Evolutionary conservation across 1,140 invertebrate species (phyloP).

Genomic region (Zaprionus kolodkinae): DNA sequence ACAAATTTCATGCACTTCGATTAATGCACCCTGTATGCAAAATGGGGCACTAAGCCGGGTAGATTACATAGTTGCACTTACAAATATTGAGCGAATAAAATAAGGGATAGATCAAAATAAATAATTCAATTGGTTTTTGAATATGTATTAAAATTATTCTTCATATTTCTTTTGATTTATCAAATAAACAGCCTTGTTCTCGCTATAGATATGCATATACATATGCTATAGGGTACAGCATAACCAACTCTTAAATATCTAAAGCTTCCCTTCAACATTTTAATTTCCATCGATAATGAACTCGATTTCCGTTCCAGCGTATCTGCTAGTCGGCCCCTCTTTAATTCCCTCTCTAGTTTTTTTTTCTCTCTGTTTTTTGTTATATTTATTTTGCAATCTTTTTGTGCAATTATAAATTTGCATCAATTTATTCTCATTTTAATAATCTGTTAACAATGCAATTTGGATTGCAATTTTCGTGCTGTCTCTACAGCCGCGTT

Average conservation of each 20-base stretch:
- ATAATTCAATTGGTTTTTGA: too few relatives aligned
- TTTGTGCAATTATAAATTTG: slow-evolving; percentile 74
- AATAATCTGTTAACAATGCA: slow-evolving; percentile 76
- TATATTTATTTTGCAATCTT: slow-evolving; percentile 30
- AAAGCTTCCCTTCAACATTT: neutral
- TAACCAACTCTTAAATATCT: neutral
- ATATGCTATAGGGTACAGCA: too few relatives aligned
- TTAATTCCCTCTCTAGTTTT: neutral
- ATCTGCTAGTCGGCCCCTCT: neutral
- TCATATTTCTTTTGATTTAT: too few relatives aligned
- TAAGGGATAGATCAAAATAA: too few relatives aligned
- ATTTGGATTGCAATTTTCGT: slow-evolving; percentile 45
- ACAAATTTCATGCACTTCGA: slow-evolving; percentile 73
- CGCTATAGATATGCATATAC: too few relatives aligned
- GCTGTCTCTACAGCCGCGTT: slow-evolving; percentile 19
- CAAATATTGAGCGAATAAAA: too few relatives aligned
- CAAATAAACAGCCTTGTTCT: too few relatives aligned
- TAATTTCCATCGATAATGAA: neutral
- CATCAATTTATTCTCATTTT: slow-evolving; percentile 78
- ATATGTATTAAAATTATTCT: too few relatives aligned
- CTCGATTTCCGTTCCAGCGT: neutral
- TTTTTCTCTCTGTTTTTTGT: slow-evolving; percentile 18
- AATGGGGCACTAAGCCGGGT: neutral
- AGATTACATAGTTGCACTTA: neutral
- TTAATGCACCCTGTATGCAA: slow-evolving; percentile 27